phyloP scores from a whole-genome alignment of 2,888 invertebrate genomes.

The Orgyia antiqua region DNA sequence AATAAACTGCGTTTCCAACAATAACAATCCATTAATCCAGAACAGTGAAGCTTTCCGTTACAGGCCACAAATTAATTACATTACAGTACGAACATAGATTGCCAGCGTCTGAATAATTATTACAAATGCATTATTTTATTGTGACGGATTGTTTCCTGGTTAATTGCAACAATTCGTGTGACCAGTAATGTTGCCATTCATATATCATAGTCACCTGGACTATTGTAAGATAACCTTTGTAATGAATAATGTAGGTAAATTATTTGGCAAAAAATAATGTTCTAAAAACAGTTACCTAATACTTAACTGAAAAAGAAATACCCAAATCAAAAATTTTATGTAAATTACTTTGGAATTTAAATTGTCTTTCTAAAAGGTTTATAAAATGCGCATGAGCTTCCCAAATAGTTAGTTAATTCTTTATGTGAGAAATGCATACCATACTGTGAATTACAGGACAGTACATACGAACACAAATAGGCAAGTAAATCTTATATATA shows the following conservation, averaged over 20 bases:
- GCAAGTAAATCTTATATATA: too few species aligned
- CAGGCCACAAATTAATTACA: conserved; percentile 63
- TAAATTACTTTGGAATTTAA: too few species aligned
- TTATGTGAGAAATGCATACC: too few species aligned
- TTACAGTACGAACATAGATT: conserved; percentile 44
- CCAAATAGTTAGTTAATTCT: too few species aligned
- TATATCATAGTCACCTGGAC: conserved; percentile 14
- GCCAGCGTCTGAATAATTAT: conserved; percentile 34
- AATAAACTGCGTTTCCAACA: conserved; percentile 42
- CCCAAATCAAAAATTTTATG: too few species aligned
- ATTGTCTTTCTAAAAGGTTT: too few species aligned
- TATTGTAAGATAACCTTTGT: conserved; percentile 7
- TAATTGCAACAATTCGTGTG: conserved; percentile 21
- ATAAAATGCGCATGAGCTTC: too few species aligned
- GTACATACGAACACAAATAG: too few species aligned
- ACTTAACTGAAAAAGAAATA: too few species aligned
- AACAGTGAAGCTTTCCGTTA: conserved; percentile 52
- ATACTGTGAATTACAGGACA: too few species aligned
- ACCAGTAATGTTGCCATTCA: conserved; percentile 17
- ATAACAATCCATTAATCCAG: conserved; percentile 58
- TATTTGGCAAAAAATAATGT: too few species aligned
- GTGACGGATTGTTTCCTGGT: conserved; percentile 35
- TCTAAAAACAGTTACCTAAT: too few species aligned
- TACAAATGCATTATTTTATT: conserved; percentile 35
- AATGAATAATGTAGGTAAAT: not conserved